Conservation (phyloP, 2,797 vertebrate species). For the Chaenodraco wilsoni region DNA sequence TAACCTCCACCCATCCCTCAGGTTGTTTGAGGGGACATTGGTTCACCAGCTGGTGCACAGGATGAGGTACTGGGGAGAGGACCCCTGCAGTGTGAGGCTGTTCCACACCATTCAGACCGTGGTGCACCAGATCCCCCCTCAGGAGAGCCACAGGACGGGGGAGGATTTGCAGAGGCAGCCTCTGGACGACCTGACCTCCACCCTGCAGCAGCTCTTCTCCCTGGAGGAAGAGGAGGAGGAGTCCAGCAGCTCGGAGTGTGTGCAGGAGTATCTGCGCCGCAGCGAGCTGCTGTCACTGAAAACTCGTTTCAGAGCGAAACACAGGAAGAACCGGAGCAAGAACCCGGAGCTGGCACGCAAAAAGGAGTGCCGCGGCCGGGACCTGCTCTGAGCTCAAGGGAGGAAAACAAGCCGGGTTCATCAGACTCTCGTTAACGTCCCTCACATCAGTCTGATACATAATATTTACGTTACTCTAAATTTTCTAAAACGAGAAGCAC, state of each 20-base stretch:
- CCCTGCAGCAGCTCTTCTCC: constrained; percentile 20
- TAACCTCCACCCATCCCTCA: constrained; percentile 40
- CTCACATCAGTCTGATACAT: too few species aligned
- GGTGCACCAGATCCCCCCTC: constrained; percentile 29
- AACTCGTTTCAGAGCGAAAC: constrained; percentile 38
- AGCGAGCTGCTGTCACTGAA: not conserved
- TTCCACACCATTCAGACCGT: constrained; percentile 72
- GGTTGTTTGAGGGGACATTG: constrained; percentile 85
- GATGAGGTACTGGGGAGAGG: constrained; percentile 57
- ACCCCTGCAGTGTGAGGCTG: constrained; percentile 46
- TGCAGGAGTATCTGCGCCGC: not conserved
- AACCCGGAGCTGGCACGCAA: constrained; percentile 30
- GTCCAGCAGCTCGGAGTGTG: fast-evolving
- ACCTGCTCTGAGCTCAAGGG: constrained; percentile 1
- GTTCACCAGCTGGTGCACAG: constrained; percentile 79
- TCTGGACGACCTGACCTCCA: not conserved
- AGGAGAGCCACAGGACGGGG: not conserved
- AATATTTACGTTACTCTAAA: too few species aligned
- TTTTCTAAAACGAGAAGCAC: too few species aligned
- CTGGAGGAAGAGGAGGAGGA: not conserved
- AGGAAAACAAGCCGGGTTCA: too few species aligned
- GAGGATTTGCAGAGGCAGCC: not conserved
- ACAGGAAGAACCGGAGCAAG: constrained; percentile 20
- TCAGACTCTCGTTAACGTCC: too few species aligned
- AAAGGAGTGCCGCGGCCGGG: not conserved